Conservation (phyloP, 64 coral and sea anemone genomes). For the Dendronephthya gigantea region DNA sequence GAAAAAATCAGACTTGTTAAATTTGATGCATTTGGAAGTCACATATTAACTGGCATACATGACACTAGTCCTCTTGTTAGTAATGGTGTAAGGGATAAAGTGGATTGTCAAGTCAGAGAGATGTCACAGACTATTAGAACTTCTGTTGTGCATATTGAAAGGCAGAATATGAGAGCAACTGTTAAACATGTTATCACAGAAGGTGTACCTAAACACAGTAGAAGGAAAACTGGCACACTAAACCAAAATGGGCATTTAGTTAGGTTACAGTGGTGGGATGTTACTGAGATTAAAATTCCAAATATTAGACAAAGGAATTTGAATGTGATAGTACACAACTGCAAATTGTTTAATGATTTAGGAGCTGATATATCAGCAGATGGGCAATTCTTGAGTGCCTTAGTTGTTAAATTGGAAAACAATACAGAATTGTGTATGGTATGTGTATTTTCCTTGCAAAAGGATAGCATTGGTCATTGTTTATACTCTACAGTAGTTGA, state of each 20-base stretch:
- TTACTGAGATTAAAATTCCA: background rate
- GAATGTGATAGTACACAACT: background rate
- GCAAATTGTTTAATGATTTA: background rate
- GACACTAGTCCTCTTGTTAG: background rate
- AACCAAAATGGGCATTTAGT: background rate
- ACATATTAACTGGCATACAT: background rate
- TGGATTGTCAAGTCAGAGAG: background rate
- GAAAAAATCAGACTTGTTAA: conserved; percentile 69
- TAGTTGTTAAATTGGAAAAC: background rate
- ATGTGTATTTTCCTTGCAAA: background rate
- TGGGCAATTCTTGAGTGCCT: background rate
- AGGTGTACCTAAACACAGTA: background rate
- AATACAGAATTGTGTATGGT: background rate
- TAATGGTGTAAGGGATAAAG: background rate
- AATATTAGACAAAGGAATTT: background rate
- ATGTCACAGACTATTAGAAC: background rate
- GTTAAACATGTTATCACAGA: background rate
- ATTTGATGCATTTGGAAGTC: background rate
- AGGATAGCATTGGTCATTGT: background rate
- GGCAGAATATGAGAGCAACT: background rate
- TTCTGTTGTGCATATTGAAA: background rate
- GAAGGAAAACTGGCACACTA: background rate
- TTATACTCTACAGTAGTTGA: background rate
- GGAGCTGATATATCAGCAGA: background rate
- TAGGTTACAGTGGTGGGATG: background rate